Evolutionary conservation across 1,140 invertebrate species (phyloP).

Genomic region (Eurytemora carolleeae): DNA sequence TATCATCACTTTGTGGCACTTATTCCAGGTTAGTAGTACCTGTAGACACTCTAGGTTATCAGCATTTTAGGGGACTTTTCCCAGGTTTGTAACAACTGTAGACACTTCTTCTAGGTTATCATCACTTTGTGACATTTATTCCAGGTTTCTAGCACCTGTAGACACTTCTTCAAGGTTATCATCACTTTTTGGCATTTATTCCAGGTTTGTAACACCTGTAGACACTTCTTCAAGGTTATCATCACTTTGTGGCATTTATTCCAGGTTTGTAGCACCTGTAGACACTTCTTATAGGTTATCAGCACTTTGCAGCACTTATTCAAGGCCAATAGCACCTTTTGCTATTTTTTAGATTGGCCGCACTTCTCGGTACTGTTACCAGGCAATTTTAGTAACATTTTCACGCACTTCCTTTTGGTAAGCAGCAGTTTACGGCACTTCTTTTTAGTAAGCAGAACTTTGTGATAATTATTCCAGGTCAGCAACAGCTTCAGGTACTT

Average conservation of each 20-base stretch:
- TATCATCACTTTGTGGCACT: background rate
- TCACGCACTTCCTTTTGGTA: too few relatives aligned
- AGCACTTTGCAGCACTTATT: background rate
- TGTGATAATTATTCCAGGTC: background rate
- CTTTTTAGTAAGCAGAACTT: background rate
- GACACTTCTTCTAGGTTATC: too few relatives aligned
- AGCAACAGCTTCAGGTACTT: background rate
- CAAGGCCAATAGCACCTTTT: too few relatives aligned
- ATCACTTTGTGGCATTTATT: background rate
- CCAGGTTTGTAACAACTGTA: too few relatives aligned
- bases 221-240: too few relatives aligned
- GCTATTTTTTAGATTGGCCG: too few relatives aligned
- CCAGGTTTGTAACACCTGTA: too few relatives aligned
- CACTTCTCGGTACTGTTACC: too few relatives aligned
- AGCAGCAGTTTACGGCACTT: too few relatives aligned
- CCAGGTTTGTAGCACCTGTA: background rate
- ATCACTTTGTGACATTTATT: background rate
- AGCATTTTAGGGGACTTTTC: background rate
- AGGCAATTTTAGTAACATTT: too few relatives aligned
- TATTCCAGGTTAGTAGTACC: background rate
- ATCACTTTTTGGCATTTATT: background rate
- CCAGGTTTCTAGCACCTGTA: background rate
- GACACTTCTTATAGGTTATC: background rate
- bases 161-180: background rate
- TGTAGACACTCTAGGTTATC: background rate